Conservation (phyloP, 2,888 invertebrate species). For the Megamerina dolium region DNA sequence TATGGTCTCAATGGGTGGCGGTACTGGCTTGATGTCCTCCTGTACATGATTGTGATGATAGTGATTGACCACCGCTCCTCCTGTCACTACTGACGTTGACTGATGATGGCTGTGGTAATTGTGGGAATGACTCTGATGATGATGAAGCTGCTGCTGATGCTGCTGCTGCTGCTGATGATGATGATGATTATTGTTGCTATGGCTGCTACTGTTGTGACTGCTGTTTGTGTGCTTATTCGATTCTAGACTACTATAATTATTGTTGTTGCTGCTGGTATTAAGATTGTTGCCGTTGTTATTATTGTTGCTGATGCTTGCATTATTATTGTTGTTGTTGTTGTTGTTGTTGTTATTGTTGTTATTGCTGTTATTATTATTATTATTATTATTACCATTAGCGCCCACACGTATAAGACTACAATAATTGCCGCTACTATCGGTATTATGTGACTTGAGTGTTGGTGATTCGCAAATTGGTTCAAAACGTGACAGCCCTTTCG, state of each 20-base stretch:
- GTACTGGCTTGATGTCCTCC: constrained; percentile 73
- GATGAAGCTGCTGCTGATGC: constrained; percentile 44
- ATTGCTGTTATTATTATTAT: constrained; percentile 29
- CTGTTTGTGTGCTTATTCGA: constrained; percentile 44
- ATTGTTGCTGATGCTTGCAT: constrained; percentile 25
- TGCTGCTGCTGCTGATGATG: constrained; percentile 41
- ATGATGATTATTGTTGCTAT: constrained; percentile 42
- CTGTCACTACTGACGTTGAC: constrained; percentile 36
- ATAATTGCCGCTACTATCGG: constrained; percentile 47
- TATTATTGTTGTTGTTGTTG: constrained; percentile 28
- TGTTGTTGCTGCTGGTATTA: constrained; percentile 32
- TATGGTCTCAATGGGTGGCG: constrained; percentile 87
- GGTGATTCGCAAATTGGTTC: constrained; percentile 51
- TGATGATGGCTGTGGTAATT: constrained; percentile 37
- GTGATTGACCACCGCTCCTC: constrained; percentile 40
- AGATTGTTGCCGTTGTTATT: constrained; percentile 23
- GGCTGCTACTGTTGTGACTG: constrained; percentile 46
- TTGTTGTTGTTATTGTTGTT: constrained; percentile 28
- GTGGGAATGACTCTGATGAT: constrained; percentile 21
- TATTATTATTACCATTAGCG: constrained; percentile 27
- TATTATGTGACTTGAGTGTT: constrained; percentile 47
- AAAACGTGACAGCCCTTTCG: constrained; percentile 60
- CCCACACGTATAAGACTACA: constrained; percentile 49
- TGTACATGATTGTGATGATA: constrained; percentile 54
- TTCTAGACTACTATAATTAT: constrained; percentile 47